These are phyloP conservation scores for Sphyrna mokarran DNA, from an alignment of 2,113 vertebrate genomes.

Conservation along the genomic window DNA sequence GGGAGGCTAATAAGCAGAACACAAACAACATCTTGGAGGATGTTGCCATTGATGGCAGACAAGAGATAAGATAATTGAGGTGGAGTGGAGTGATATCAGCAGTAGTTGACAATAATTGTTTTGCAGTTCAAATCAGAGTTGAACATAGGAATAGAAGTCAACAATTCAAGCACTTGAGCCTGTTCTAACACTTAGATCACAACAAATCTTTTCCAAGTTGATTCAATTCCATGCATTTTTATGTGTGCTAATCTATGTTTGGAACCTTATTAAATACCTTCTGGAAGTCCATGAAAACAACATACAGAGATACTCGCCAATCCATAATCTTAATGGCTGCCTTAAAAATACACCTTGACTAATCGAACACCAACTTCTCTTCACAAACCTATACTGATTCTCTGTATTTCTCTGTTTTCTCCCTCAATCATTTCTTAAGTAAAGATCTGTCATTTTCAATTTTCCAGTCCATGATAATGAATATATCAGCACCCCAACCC, in stretches of 20 bases:
- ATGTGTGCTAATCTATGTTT: too few relatives aligned
- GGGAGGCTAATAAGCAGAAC: background rate
- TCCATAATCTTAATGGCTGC: background rate
- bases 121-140: too few relatives aligned
- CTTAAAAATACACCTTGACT: background rate
- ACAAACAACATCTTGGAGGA: too few relatives aligned
- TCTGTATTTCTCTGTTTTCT: background rate
- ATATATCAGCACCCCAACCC: background rate
- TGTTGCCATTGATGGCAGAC: too few relatives aligned
- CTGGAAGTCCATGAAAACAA: too few relatives aligned
- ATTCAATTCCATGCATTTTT: background rate
- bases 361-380: background rate
- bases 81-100: too few relatives aligned
- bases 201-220: background rate
- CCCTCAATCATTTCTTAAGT: background rate
- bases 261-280: too few relatives aligned
- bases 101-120: too few relatives aligned
- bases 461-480: background rate
- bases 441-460: background rate
- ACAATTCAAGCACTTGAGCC: background rate
- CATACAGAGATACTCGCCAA: too few relatives aligned
- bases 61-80: too few relatives aligned
- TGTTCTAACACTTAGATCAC: background rate
- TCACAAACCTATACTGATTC: background rate
- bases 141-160: background rate